Conservation (phyloP, 37 sponge, comb jelly and placozoan species). For the Crambe crambe region DNA sequence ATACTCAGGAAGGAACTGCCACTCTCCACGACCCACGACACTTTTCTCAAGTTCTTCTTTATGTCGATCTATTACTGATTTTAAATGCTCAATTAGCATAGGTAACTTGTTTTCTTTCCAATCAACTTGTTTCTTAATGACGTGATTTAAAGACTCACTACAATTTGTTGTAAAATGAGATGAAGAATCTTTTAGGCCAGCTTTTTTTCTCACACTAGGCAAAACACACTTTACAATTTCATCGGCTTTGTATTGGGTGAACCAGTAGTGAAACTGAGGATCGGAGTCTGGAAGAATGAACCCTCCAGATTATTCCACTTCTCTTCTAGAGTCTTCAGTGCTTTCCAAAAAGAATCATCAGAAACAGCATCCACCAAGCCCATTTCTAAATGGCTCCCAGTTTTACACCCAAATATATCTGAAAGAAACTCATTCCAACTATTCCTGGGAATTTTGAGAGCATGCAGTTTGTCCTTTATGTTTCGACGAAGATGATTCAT, state of each 20-base stretch:
- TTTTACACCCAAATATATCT: too few relatives aligned
- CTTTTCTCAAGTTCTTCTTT: conserved; percentile 5
- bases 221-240: too few relatives aligned
- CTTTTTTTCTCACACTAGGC: not conserved
- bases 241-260: too few relatives aligned
- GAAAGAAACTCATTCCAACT: not conserved
- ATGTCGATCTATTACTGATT: conserved; percentile 4
- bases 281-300: too few relatives aligned
- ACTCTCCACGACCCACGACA: conserved; percentile 38
- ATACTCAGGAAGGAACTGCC: conserved; percentile 19
- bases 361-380: too few relatives aligned
- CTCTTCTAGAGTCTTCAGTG: too few relatives aligned
- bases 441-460: not conserved
- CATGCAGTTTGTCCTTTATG: conserved; percentile 34
- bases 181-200: not conserved
- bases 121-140: conserved; percentile 36
- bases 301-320: too few relatives aligned
- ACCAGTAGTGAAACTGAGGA: too few relatives aligned
- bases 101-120: conserved; percentile 47
- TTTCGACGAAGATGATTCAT: conserved; percentile 37
- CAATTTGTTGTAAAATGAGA: conserved; percentile 26
- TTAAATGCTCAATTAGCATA: conserved; percentile 11
- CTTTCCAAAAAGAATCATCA: too few relatives aligned
- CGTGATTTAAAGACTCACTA: conserved; percentile 41
- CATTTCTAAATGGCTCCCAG: too few relatives aligned